A percentile compares a stretch with the other conserved stretches of the same genome.
These are phyloP conservation scores for Lasius fuliginosus DNA, from an alignment of 2,888 invertebrate species.

Conservation along the genomic window DNA sequence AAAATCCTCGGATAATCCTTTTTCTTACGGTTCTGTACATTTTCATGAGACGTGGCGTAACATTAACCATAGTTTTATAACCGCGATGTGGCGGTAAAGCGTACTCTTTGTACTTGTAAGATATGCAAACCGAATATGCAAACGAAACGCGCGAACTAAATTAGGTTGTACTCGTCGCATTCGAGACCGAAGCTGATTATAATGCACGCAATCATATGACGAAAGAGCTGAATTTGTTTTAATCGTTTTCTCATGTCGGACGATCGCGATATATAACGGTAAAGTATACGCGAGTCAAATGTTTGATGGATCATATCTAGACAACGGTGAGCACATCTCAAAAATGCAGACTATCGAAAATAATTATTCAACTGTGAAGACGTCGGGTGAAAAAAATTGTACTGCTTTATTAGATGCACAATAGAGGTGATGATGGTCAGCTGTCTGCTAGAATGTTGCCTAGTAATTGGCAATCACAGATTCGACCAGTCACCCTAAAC, in stretches of 20 bases:
- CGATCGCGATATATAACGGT: neutral
- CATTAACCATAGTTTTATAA: constrained; percentile 27
- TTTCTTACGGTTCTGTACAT: constrained; percentile 15
- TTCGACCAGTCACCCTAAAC: neutral
- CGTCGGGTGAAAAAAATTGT: neutral
- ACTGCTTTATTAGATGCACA: neutral
- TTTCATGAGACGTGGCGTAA: constrained; percentile 23
- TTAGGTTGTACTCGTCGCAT: constrained; percentile 46
- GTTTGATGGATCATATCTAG: neutral
- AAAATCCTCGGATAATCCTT: constrained; percentile 23
- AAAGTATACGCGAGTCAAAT: neutral
- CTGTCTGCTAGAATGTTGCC: neutral
- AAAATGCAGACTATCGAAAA: neutral
- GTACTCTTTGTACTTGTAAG: constrained; percentile 28
- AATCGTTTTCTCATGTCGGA: constrained; percentile 10
- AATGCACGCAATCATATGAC: constrained; percentile 39
- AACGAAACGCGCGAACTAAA: constrained; percentile 32
- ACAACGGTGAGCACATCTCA: neutral
- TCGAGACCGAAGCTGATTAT: constrained; percentile 54
- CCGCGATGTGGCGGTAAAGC: constrained; percentile 41
- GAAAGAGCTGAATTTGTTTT: constrained; percentile 29
- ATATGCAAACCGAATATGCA: constrained; percentile 43
- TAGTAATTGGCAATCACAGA: constrained; percentile 4
- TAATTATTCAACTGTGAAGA: neutral
- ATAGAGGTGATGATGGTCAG: neutral